A percentile compares a stretch with the other conserved stretches of the same genome.
These are phyloP conservation scores for Proterorhinus semilunaris DNA, from an alignment of 2,113 vertebrate species.

Conservation along the genomic window DNA sequence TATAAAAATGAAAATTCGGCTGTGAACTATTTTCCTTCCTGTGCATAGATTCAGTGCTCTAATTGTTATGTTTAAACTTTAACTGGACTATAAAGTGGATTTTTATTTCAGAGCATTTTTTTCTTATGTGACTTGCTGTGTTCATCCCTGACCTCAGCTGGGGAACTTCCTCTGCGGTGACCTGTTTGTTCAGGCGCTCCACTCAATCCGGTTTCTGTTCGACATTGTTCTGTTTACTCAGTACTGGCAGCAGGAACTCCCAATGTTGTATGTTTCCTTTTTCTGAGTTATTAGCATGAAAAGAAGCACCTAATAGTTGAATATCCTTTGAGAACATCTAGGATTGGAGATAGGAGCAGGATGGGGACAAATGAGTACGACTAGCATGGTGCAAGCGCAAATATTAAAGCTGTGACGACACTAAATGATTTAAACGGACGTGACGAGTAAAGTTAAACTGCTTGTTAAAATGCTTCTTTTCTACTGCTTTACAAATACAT, in stretches of 20 bases:
- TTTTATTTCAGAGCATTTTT: slow-evolving; percentile 31
- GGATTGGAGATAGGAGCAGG: not conserved
- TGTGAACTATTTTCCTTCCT: too few species aligned
- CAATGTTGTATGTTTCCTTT: too few species aligned
- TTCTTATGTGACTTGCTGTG: slow-evolving; percentile 40
- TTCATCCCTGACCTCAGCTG: slow-evolving; percentile 38
- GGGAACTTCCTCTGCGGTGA: slow-evolving; percentile 44
- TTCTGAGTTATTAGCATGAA: not conserved
- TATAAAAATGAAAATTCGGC: too few species aligned
- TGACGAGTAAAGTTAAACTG: not conserved
- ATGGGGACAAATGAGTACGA: slow-evolving; percentile 21
- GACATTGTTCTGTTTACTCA: slow-evolving; percentile 23
- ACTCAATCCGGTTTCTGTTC: slow-evolving; percentile 13
- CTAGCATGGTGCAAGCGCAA: slow-evolving; percentile 12
- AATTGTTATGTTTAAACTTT: too few species aligned
- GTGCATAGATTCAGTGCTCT: too few species aligned
- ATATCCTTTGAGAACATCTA: not conserved
- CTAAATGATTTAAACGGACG: slow-evolving; percentile 3
- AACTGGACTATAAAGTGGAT: not conserved
- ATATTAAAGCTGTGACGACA: not conserved
- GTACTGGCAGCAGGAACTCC: not conserved
- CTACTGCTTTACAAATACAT: too few species aligned
- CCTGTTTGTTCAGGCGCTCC: slow-evolving; percentile 58
- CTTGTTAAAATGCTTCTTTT: not conserved
- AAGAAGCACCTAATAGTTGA: not conserved